Conservation (phyloP, 2,797 vertebrate genomes). For the Chrysocyon brachyurus region DNA sequence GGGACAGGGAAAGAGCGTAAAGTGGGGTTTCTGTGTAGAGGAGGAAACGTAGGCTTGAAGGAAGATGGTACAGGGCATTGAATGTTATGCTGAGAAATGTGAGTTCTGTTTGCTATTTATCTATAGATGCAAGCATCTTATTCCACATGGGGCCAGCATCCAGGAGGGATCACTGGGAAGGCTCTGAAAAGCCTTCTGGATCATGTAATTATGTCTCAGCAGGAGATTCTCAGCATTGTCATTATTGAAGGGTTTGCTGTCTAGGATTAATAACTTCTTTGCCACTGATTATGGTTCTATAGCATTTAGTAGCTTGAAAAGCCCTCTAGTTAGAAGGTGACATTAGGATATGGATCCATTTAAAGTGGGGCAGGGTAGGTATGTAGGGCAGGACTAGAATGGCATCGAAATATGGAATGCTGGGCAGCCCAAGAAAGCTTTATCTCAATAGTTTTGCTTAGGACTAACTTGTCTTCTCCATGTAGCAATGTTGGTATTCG, state of each 20-base stretch:
- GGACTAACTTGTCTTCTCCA: not conserved
- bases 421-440: not conserved
- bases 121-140: not conserved
- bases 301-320: not conserved
- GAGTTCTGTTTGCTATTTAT: not conserved
- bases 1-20: not conserved
- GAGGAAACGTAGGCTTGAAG: not conserved
- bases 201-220: not conserved
- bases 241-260: not conserved
- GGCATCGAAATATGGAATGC: not conserved
- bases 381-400: not conserved
- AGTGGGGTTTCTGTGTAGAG: not conserved
- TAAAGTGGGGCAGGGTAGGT: not conserved
- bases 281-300: not conserved
- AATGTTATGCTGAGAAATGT: not conserved
- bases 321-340: not conserved
- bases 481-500: not conserved
- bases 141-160: not conserved
- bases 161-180: not conserved
- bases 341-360: not conserved
- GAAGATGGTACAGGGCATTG: not conserved
- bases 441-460: not conserved
- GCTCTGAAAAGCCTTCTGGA: not conserved
- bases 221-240: not conserved
- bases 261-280: not conserved